Evolutionary conservation across 2,888 invertebrate species (phyloP), one percentile per base, ranked within the genome.

Genomic region (Drosophila lacicola): DNA sequence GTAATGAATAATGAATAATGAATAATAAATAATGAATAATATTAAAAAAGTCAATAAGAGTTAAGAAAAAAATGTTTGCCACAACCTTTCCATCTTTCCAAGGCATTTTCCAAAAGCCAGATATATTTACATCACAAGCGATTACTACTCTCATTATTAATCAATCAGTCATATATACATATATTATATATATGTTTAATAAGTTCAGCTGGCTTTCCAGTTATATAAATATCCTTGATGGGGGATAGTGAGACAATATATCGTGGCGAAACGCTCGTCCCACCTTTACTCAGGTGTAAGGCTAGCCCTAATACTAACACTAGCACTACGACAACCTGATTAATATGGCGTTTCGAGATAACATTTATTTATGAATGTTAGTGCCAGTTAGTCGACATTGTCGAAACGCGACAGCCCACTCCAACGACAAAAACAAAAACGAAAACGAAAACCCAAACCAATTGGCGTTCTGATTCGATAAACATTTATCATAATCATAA

Each of bases 401-500:
- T 87, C 87, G 69, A 82, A 84, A 84, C 69, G 70, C 77, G 75
- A 73, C 78, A 68, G 69, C 71, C 72, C 74, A 71, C 66, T 68
- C 71, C 60, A 84, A 56, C 51, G 45, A 70, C 68, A 62, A 56
- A 46, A 76, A 73, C 47, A 61, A 61, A 65, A 55, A 63, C 77
- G 17, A 66, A 61, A 46, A 79, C 69, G 17, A 66, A 61, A 46
- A 79, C 69, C 62, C 54, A 55, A 70, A 50, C 60, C 76, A 72
- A 80, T 82, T 80, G 82, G 76, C 77, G 80, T 85, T 91, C 77
- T 84, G 88, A 91, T 90, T 91, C 90, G 90, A 91, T 90, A 91
- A 90, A 90, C 74, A 81, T 90, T 91, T 91, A 90, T 90, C 91
- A 86, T 88, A 90, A 81, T 81, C 82, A 80, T 84, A 81, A 84